Evolutionary conservation across 1,140 invertebrate species (phyloP).

Genomic region (Mycetomoellerius zeteki): DNA sequence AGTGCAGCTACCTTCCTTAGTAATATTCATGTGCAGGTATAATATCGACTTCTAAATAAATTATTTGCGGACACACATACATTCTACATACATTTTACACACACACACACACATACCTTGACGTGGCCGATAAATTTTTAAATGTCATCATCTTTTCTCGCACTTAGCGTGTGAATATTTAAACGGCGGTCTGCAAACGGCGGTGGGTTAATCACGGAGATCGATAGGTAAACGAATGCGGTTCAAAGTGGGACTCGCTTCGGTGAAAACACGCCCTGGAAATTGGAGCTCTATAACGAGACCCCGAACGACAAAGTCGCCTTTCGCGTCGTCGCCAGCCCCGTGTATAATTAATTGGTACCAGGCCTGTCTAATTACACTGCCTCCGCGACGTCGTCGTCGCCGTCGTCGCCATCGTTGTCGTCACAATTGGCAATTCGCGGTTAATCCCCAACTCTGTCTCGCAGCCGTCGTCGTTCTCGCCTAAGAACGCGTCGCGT

Average conservation of each 20-base stretch:
- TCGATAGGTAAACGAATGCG: constrained; percentile 49
- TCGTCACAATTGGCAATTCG: constrained; percentile 47
- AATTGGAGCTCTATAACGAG: constrained; percentile 40
- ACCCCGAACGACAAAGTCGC: constrained; percentile 48
- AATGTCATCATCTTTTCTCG: constrained; percentile 58
- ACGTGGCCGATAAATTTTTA: constrained; percentile 28
- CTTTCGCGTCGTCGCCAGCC: constrained; percentile 18
- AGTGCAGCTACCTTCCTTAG: not conserved
- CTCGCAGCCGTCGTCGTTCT: not conserved
- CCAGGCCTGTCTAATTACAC: constrained; percentile 46
- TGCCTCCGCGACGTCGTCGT: constrained; percentile 23
- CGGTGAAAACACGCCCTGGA: not conserved
- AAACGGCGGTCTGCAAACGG: constrained; percentile 22
- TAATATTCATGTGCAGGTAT: constrained; percentile 28
- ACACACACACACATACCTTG: not conserved
- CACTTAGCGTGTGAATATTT: constrained; percentile 53
- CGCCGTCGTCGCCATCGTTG: constrained; percentile 29
- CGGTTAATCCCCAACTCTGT: constrained; percentile 26
- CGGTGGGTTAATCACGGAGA: constrained; percentile 43
- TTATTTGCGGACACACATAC: not conserved
- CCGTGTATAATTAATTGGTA: constrained; percentile 58
- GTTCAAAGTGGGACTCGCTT: constrained; percentile 6
- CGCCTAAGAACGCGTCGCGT: not conserved
- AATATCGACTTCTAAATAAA: constrained; percentile 47
- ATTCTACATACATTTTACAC: not conserved